Base-by-base conservation (phyloP, 2,797 vertebrate genomes). In the Scolopax bukidnonensis region DNA sequence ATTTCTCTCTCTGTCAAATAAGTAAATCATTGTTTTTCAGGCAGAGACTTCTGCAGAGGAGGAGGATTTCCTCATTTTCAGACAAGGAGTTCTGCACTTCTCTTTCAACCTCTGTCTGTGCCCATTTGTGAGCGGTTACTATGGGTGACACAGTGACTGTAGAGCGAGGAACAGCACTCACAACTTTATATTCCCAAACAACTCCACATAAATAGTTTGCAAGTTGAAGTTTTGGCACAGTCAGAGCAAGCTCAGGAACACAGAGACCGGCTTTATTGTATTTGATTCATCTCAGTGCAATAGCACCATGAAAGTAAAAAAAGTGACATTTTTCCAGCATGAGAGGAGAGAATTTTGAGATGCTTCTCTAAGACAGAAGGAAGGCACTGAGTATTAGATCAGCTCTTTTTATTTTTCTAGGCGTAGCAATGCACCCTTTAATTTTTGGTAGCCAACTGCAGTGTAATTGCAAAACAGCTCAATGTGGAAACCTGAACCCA, bases 311-410 rank as follows among this genome's bases (percentile, higher is more conserved):
- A 23, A 90, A 94, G 92, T 25, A 30, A 80, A 89, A 89, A 53
- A 70, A 48, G 40, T 53, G 71, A 85, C 57, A n/a, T 54, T 86
- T 61, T 83, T 51, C 65, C 83, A 75, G 28, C 45, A 7, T 41
- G 90, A 83, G 68, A 87, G 84, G 43, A 92, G 78, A 83, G 91
- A 33, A 40, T 75, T 92, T 47, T 11, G 92, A 94, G 87, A 16
- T 43, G 57, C 64, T 93, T 92, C 80, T 67, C 81, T 8, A n/a
- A 69, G 87, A 71, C 53, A 61, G 74, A 70, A 80, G 53, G 78
- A 71, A 92, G 24, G 68, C 71, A 9, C 19, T 11, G 80, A 85
- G 92, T 47, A 51, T 47, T n/a, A 33, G 56, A 81, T 57, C 59
- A 60, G 53, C 40, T 60, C 50, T 57, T 32, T 36, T 38, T 57